Evolutionary conservation across 2,888 invertebrate genomes (phyloP).

Genomic region (Drosophila nigricruria): DNA sequence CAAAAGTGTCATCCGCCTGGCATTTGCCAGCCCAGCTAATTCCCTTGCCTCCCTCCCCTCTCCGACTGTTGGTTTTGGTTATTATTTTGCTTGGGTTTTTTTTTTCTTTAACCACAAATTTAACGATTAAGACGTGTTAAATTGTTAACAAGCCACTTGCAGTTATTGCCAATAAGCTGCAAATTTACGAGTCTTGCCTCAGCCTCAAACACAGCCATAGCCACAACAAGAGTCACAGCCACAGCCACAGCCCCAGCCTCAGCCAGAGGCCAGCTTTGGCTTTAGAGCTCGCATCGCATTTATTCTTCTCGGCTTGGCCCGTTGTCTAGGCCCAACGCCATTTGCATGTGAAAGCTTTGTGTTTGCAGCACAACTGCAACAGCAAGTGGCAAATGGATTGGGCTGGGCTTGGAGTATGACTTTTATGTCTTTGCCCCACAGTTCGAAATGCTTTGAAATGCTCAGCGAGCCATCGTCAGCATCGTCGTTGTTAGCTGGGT

Average conservation of each 20-base stretch:
- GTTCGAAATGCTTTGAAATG: conserved; percentile 25
- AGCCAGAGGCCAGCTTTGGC: conserved; percentile 22
- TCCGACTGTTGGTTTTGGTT: conserved; percentile 6
- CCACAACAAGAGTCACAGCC: not conserved
- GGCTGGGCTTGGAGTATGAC: conserved; percentile 9
- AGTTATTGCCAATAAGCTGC: conserved; percentile 84
- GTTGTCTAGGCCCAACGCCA: conserved; percentile 33
- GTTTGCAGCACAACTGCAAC: conserved; percentile 20
- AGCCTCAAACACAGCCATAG: conserved; percentile 13
- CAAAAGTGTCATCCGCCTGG: conserved; percentile 83
- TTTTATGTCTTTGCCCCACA: conserved; percentile 38
- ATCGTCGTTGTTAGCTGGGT: conserved; percentile 15
- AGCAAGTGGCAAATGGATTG: conserved; percentile 34
- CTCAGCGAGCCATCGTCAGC: conserved; percentile 48
- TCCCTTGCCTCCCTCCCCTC: not conserved
- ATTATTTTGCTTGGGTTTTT: conserved; percentile 7
- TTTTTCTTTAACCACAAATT: conserved; percentile 78
- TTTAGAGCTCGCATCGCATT: conserved; percentile 16
- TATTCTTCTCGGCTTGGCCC: conserved; percentile 21
- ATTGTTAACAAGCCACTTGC: conserved; percentile 85
- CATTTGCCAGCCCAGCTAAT: conserved; percentile 58
- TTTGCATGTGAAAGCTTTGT: conserved; percentile 55
- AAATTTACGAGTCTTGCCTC: conserved; percentile 83
- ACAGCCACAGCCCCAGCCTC: conserved; percentile 8
- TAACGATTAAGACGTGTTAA: conserved; percentile 86